Percentiles rank a stretch among this genome's conserved stretches.
Conservation (phyloP, 2,113 vertebrate species). For the Aythya baeri region DNA sequence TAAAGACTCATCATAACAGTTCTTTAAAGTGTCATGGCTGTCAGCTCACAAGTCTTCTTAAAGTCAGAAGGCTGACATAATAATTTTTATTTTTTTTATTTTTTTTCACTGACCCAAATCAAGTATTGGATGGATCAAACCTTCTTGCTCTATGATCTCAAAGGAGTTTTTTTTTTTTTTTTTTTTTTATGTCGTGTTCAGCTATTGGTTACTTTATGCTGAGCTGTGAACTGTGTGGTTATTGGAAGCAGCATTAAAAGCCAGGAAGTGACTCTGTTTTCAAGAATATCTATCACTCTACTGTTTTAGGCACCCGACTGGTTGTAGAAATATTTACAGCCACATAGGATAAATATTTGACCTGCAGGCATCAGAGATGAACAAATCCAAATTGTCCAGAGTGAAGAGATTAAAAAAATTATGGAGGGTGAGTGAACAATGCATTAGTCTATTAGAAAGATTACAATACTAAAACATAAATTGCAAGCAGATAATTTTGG, state of each 20-base stretch:
- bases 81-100: not conserved
- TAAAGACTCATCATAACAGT: not conserved
- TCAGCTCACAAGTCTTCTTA: slow-evolving; percentile 11
- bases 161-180: slow-evolving; percentile 57
- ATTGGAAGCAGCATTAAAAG: slow-evolving; percentile 81
- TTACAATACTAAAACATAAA: not conserved
- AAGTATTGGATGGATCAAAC: slow-evolving; percentile 24
- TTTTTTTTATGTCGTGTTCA: slow-evolving; percentile 33
- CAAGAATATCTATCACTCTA: slow-evolving; percentile 59
- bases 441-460: not conserved
- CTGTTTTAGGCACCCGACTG: slow-evolving; percentile 40
- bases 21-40: not conserved
- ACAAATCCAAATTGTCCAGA: slow-evolving; percentile 80
- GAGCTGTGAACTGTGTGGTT: slow-evolving; percentile 81
- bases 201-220: slow-evolving; percentile 82
- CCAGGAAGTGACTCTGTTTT: slow-evolving; percentile 81
- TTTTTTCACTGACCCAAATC: slow-evolving; percentile 17
- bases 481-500: not conserved
- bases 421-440: slow-evolving; percentile 88
- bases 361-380: slow-evolving; percentile 71
- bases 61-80: slow-evolving; percentile 7
- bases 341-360: slow-evolving; percentile 67
- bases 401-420: slow-evolving; percentile 86
- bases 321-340: slow-evolving; percentile 42
- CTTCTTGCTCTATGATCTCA: slow-evolving; percentile 40